These are phyloP conservation scores for Plecturocebus donacophilus DNA, from an alignment of 2,113 vertebrate genomes.

Conservation along the genomic window DNA sequence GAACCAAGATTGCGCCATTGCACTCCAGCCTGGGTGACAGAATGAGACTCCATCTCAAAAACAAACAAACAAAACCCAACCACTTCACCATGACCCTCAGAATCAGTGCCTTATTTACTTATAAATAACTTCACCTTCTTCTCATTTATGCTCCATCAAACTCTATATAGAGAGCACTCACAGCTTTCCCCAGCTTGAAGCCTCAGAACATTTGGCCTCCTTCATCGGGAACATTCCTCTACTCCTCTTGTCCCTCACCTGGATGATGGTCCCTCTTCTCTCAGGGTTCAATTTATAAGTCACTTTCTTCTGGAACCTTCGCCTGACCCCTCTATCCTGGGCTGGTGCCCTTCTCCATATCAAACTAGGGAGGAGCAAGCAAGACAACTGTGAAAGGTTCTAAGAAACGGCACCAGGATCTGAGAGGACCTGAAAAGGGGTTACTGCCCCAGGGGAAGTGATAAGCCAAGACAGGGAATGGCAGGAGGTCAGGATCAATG, in stretches of 20 bases:
- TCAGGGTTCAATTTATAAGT: neutral
- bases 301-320: neutral
- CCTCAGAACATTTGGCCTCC: neutral
- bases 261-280: neutral
- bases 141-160: neutral
- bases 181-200: no score
- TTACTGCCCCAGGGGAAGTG: neutral
- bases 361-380: neutral
- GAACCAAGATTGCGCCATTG: no score
- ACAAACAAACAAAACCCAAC: neutral
- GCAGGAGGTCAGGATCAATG: neutral
- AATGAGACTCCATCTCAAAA: no score
- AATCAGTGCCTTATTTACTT: neutral
- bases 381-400: neutral
- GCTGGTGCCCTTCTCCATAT: neutral
- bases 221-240: neutral
- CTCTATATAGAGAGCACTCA: accelerated
- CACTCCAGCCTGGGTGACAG: no score
- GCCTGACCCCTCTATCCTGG: neutral
- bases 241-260: neutral
- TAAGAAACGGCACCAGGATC: neutral
- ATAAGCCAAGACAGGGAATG: neutral
- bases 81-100: neutral
- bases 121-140: neutral
- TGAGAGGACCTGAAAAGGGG: neutral